phyloP scores from a whole-genome alignment of 2,113 vertebrate species.

The Carassius auratus region DNA sequence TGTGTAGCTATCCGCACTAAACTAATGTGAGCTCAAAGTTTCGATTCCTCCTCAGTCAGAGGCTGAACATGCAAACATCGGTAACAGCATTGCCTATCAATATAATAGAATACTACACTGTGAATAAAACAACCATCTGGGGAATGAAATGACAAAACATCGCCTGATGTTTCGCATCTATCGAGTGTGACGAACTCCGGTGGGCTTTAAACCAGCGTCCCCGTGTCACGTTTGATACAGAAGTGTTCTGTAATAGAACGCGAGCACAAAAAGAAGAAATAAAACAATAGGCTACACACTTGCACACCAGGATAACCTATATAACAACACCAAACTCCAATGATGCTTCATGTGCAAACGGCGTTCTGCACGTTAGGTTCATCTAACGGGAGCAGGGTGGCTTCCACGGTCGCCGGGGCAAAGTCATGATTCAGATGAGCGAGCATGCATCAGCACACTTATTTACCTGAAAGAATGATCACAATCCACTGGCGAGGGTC shows the following conservation, averaged over 20 bases:
- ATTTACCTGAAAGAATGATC: conserved; percentile 43
- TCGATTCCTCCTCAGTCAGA: neutral
- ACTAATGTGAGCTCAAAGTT: conserved; percentile 18
- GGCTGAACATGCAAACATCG: neutral
- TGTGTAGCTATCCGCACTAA: neutral
- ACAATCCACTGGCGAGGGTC: conserved; percentile 30
- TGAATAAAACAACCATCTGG: neutral
- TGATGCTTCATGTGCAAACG: neutral
- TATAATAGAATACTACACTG: neutral
- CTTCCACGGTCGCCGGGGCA: conserved; percentile 25
- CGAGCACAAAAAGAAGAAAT: neutral
- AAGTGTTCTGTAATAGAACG: neutral
- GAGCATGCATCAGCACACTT: conserved; percentile 16
- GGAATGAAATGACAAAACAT: neutral
- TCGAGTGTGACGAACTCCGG: conserved; percentile 15
- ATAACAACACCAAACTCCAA: neutral
- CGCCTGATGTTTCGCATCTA: conserved; percentile 17
- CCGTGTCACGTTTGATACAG: conserved; percentile 8
- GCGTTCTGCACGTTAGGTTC: neutral
- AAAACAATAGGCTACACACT: neutral
- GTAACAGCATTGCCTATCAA: neutral
- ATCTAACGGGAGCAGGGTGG: neutral
- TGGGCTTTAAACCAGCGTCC: conserved; percentile 21
- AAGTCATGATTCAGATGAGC: conserved; percentile 28
- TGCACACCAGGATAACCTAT: neutral